Percentiles rank a stretch among this genome's conserved stretches.
Conservation (phyloP, 2,113 vertebrate genomes). For the Eubucco bourcierii region DNA sequence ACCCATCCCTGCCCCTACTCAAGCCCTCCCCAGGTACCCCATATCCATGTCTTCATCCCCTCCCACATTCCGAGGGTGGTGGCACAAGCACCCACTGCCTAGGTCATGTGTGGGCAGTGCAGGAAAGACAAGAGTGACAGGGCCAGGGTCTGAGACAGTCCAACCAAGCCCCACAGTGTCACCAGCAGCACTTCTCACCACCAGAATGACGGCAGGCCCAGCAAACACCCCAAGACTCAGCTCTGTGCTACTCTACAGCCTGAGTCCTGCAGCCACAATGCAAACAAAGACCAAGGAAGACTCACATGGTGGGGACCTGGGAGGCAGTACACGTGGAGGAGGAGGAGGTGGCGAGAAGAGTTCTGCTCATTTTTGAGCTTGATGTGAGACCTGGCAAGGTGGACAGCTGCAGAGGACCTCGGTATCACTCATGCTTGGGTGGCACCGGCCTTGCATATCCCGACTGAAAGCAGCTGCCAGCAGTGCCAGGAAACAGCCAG, state of each 20-base stretch:
- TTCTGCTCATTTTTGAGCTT: neutral
- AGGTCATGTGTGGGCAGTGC: accelerated
- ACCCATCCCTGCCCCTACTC: neutral
- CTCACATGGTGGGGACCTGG: accelerated
- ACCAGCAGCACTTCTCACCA: neutral
- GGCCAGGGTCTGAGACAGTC: neutral
- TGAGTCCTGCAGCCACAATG: accelerated
- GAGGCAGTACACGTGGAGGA: neutral
- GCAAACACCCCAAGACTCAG: neutral
- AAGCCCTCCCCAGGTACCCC: neutral
- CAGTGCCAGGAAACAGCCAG: accelerated
- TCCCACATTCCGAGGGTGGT: accelerated
- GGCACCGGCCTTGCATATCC: accelerated
- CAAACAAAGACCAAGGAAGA: neutral
- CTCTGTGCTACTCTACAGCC: accelerated
- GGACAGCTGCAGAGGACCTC: accelerated
- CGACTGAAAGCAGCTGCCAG: neutral
- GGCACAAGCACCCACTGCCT: neutral
- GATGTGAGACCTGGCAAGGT: accelerated
- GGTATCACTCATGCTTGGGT: neutral
- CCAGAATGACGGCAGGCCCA: accelerated
- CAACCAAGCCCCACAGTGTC: neutral
- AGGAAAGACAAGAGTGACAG: accelerated
- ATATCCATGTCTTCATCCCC: accelerated
- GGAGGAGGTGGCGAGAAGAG: accelerated